phyloP scores from a whole-genome alignment of 2,888 invertebrate genomes.

The Aphidoletes aphidimyza region DNA sequence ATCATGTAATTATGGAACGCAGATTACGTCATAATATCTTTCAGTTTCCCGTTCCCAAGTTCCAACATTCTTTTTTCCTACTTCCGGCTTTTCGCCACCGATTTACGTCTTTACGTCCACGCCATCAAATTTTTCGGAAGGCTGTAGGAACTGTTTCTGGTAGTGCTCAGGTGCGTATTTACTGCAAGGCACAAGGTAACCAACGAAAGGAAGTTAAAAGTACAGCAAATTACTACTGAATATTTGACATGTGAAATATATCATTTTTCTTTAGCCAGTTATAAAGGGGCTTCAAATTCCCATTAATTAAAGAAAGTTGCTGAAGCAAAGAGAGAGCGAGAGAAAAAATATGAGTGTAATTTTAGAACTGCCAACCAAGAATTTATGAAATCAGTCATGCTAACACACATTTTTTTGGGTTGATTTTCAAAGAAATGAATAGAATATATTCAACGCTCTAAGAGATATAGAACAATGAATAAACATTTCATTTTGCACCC shows the following conservation, averaged over 20 bases:
- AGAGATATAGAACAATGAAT: too few species aligned
- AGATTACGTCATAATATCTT: constrained; percentile 28
- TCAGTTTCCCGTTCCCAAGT: background rate
- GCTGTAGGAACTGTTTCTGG: too few species aligned
- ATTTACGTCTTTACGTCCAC: too few species aligned
- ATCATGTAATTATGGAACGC: constrained; percentile 47
- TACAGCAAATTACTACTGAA: too few species aligned
- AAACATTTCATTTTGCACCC: background rate
- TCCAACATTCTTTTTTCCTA: background rate
- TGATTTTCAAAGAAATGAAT: too few species aligned
- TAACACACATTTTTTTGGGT: background rate
- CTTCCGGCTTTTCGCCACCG: background rate
- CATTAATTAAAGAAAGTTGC: background rate
- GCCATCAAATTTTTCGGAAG: too few species aligned
- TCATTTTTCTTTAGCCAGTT: background rate
- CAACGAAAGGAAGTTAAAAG: too few species aligned
- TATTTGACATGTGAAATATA: background rate
- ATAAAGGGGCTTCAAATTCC: background rate
- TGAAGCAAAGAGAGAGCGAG: background rate
- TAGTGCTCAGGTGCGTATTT: too few species aligned
- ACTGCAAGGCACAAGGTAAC: too few species aligned
- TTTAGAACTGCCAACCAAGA: background rate
- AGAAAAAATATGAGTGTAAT: background rate
- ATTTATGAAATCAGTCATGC: too few species aligned
- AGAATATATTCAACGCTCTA: too few species aligned